These are phyloP conservation scores for Dreissena polymorpha DNA, from an alignment of 1,140 invertebrate species.

Conservation along the genomic window DNA sequence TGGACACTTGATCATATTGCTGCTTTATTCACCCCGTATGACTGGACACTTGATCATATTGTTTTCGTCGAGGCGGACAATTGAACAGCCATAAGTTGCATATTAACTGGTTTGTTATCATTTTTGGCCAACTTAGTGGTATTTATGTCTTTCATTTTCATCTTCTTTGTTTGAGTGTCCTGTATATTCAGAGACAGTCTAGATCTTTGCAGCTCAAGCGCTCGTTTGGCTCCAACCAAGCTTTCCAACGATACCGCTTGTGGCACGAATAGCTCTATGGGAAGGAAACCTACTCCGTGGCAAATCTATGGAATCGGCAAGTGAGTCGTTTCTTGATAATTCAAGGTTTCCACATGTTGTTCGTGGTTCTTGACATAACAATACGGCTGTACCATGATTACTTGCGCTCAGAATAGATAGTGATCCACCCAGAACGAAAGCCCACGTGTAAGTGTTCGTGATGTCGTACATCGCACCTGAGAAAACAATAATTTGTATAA, in stretches of 20 bases:
- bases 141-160: neutral
- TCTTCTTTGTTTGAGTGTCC: neutral
- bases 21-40: neutral
- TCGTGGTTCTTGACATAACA: slow-evolving; percentile 32
- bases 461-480: slow-evolving; percentile 57
- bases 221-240: slow-evolving; percentile 22
- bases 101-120: slow-evolving; percentile 8
- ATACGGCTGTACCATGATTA: slow-evolving; percentile 48
- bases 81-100: neutral
- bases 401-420: slow-evolving; percentile 32
- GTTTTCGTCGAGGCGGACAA: slow-evolving; percentile 22
- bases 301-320: slow-evolving; percentile 27
- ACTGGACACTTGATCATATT: neutral
- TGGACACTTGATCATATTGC: neutral
- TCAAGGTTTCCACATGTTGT: neutral
- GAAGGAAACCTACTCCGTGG: neutral
- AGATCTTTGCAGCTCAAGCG: slow-evolving; percentile 27
- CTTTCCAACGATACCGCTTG: slow-evolving; percentile 37
- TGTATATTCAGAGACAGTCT: slow-evolving; percentile 12
- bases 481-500: slow-evolving; percentile 7
- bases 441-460: slow-evolving; percentile 44
- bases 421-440: slow-evolving; percentile 50
- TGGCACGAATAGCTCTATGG: slow-evolving; percentile 44
- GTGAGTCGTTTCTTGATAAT: slow-evolving; percentile 17
- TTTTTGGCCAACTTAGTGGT: neutral